Evolutionary conservation across 1,140 invertebrate species (phyloP).

Genomic region (Panonychus citri): DNA sequence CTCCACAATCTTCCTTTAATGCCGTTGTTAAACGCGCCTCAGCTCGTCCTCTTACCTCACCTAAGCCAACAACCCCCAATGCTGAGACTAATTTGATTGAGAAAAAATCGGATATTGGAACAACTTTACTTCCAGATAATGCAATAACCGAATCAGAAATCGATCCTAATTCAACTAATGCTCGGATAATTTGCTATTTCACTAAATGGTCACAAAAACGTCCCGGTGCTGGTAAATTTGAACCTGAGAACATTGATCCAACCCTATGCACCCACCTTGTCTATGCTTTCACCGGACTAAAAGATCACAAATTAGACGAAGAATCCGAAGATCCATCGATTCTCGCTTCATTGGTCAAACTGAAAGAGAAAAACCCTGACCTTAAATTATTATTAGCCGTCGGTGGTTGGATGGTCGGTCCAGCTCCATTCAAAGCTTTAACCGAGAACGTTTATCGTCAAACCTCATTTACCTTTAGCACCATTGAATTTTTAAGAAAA

Average conservation of each 20-base stretch:
- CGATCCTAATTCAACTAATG: slow-evolving; percentile 11
- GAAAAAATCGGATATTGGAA: not conserved
- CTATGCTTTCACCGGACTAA: slow-evolving; percentile 60
- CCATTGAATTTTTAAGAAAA: slow-evolving; percentile 69
- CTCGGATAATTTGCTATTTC: slow-evolving; percentile 59
- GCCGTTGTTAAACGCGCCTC: slow-evolving; percentile 32
- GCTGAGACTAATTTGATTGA: slow-evolving; percentile 7
- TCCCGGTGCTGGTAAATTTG: slow-evolving; percentile 57
- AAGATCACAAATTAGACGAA: slow-evolving; percentile 49
- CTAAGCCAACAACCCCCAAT: slow-evolving; percentile 3
- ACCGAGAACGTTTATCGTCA: slow-evolving; percentile 55
- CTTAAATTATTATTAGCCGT: slow-evolving; percentile 73
- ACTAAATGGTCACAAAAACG: slow-evolving; percentile 82
- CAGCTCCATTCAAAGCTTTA: slow-evolving; percentile 54
- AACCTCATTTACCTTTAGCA: slow-evolving; percentile 83
- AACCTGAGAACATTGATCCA: slow-evolving; percentile 61
- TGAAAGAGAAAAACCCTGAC: slow-evolving; percentile 68
- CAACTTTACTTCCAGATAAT: slow-evolving; percentile 5
- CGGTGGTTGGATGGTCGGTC: slow-evolving; percentile 81
- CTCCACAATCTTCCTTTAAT: slow-evolving; percentile 36
- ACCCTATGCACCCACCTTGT: slow-evolving; percentile 70
- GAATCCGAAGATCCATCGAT: slow-evolving; percentile 39
- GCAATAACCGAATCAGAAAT: slow-evolving; percentile 17
- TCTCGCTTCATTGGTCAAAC: slow-evolving; percentile 32
- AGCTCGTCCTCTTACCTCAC: not conserved